phyloP scores from a whole-genome alignment of 2,113 vertebrate species.

The Trogon surrucura region DNA sequence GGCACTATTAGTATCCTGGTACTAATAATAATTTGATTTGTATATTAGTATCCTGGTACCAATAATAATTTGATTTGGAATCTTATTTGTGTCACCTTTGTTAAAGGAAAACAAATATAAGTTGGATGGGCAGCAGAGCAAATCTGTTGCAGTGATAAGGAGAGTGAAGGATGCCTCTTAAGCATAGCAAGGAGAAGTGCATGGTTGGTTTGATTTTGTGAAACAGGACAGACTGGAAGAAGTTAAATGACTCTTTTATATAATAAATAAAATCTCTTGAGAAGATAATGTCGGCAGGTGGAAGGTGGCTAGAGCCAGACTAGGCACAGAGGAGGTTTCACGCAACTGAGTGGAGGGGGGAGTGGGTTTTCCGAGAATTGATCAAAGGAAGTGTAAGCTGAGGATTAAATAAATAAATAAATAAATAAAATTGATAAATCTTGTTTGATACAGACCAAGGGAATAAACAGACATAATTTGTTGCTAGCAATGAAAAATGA shows the following conservation, averaged over 20 bases:
- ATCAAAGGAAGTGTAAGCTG: not conserved
- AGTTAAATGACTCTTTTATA: not conserved
- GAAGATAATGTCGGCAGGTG: not conserved
- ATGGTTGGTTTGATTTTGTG: not conserved
- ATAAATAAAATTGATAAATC: not conserved
- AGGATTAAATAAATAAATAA: too few species aligned
- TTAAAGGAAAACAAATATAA: not conserved
- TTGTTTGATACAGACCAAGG: not conserved
- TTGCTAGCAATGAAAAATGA: not conserved
- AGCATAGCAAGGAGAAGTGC: not conserved
- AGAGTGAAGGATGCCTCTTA: not conserved
- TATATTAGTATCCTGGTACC: not conserved
- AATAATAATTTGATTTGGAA: not conserved
- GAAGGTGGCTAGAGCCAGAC: not conserved
- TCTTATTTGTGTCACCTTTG: not conserved
- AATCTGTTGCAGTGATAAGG: not conserved
- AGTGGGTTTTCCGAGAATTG: conserved; percentile 10
- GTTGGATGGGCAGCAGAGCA: not conserved
- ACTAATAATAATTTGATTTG: not conserved
- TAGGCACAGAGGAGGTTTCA: not conserved
- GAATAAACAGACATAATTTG: not conserved
- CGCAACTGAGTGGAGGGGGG: not conserved
- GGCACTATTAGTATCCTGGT: not conserved
- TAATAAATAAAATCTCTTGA: conserved; percentile 17
- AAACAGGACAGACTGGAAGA: not conserved